These are phyloP conservation scores for Nylanderia fulva DNA, from an alignment of 1,140 invertebrate genomes.

Conservation along the genomic window DNA sequence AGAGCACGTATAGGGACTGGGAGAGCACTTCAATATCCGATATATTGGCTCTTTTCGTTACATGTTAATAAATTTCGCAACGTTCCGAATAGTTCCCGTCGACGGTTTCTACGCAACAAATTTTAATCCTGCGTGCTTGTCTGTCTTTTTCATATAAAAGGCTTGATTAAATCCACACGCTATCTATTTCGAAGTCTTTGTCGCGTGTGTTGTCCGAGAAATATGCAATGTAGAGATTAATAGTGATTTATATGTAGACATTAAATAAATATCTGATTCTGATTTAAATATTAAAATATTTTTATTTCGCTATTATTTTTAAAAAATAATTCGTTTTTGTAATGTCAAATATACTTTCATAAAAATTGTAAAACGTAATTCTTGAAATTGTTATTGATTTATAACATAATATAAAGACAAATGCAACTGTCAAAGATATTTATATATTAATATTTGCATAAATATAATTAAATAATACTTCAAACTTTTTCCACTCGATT, in stretches of 20 bases:
- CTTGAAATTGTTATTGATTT: background rate
- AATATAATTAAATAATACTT: too few relatives aligned
- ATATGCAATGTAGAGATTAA: constrained; percentile 1
- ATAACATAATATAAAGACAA: background rate
- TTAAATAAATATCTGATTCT: constrained; percentile 8
- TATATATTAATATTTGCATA: too few relatives aligned
- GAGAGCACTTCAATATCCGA: constrained; percentile 58
- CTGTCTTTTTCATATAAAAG: constrained; percentile 3
- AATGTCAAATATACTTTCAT: background rate
- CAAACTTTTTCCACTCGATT: too few relatives aligned
- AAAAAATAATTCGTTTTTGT: too few relatives aligned
- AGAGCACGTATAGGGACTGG: background rate
- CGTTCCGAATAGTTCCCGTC: constrained; percentile 51
- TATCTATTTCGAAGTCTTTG: constrained; percentile 1
- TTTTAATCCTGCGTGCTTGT: background rate
- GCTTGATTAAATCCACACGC: constrained; percentile 24
- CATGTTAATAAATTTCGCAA: constrained; percentile 68
- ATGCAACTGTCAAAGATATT: background rate
- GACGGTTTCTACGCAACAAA: constrained; percentile 10
- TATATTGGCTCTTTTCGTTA: constrained; percentile 64
- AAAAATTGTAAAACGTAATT: background rate
- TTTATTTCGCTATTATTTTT: too few relatives aligned
- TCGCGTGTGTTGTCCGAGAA: background rate
- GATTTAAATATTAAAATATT: too few relatives aligned
- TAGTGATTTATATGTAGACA: background rate